Percentiles rank a stretch among this genome's conserved stretches.
Evolutionary conservation across 2,113 vertebrate genomes (phyloP).

Genomic region (Pandion haliaetus): DNA sequence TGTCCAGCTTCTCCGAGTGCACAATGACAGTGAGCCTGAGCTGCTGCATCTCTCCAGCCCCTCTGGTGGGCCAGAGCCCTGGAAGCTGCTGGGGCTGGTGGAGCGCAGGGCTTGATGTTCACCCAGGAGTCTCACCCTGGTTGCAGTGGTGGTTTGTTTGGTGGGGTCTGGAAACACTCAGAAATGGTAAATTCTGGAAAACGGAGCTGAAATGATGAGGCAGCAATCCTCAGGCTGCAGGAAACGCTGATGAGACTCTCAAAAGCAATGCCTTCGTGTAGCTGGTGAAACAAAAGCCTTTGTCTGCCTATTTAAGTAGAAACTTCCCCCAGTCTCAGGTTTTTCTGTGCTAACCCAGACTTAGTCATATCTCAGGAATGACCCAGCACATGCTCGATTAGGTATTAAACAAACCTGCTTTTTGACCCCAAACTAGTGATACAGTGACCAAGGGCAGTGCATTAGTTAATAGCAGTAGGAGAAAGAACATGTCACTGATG

Average conservation of each 20-base stretch:
- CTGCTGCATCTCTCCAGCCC: neutral
- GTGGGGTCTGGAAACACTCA: neutral
- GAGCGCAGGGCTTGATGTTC: neutral
- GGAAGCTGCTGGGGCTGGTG: neutral
- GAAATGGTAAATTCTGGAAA: neutral
- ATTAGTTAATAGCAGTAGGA: neutral
- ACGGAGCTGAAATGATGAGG: neutral
- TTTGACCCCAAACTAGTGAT: neutral
- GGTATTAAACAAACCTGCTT: neutral
- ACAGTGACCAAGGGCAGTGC: neutral
- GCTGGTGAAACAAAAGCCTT: slow-evolving; percentile 18
- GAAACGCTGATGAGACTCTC: neutral
- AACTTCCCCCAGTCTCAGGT: neutral
- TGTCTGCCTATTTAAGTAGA: neutral
- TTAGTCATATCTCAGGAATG: neutral
- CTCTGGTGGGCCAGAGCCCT: neutral
- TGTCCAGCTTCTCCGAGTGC: neutral
- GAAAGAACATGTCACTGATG: neutral
- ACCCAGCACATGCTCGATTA: neutral
- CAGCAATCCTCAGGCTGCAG: neutral
- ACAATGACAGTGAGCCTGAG: neutral
- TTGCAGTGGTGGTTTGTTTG: neutral
- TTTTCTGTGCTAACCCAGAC: neutral
- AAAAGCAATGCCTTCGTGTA: neutral
- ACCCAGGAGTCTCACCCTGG: neutral